These are phyloP conservation scores for Neomonachus schauinslandi DNA, from an alignment of 2,113 vertebrate species.

Conservation along the genomic window DNA sequence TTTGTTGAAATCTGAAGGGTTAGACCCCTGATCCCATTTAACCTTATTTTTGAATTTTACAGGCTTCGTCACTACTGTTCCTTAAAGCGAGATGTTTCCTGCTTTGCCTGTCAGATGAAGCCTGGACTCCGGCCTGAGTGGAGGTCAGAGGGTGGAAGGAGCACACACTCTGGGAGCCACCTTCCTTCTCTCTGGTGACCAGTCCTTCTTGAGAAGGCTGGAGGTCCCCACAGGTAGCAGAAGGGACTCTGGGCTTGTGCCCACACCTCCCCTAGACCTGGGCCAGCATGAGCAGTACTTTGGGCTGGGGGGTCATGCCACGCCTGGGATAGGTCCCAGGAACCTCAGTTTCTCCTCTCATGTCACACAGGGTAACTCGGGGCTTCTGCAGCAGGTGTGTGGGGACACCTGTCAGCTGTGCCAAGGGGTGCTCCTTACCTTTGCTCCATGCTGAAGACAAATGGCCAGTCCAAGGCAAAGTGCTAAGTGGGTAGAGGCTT, in stretches of 20 bases:
- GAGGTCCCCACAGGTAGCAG: rapidly evolving
- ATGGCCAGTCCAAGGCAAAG: neutral
- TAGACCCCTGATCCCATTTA: neutral
- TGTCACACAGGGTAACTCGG: neutral
- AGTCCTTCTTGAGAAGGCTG: no score
- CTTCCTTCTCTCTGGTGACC: neutral
- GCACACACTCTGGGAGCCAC: neutral
- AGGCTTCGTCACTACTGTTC: neutral
- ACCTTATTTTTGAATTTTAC: neutral
- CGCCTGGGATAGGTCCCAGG: neutral
- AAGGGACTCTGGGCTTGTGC: no score
- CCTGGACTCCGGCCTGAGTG: rapidly evolving
- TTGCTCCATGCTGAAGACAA: neutral
- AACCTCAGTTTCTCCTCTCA: neutral
- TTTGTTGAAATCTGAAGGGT: neutral
- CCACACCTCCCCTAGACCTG: neutral
- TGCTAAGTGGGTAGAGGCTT: neutral
- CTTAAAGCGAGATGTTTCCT: neutral
- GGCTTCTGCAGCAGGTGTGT: neutral
- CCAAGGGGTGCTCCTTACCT: neutral
- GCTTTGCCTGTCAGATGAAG: neutral
- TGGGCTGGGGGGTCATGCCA: neutral
- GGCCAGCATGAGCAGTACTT: neutral
- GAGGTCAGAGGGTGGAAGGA: neutral
- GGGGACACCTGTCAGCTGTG: neutral